Conservation (phyloP, 2,113 vertebrate species). For the Ia io region DNA sequence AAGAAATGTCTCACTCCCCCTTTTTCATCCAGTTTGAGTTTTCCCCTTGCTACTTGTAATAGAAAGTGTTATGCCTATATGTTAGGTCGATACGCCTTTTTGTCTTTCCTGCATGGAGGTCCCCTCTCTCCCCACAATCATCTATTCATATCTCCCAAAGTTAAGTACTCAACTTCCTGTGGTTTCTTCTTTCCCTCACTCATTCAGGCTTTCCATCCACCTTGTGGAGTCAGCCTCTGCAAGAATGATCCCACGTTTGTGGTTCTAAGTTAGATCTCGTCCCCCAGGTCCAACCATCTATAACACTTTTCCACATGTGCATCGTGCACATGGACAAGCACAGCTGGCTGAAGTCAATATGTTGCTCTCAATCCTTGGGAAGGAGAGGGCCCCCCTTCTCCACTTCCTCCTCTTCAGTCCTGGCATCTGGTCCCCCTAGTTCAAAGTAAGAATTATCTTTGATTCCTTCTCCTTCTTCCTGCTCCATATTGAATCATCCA, state of each 20-base stretch:
- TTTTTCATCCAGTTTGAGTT: neutral
- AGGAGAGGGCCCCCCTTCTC: neutral
- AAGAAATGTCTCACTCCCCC: neutral
- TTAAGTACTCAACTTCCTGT: neutral
- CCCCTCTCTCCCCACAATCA: neutral
- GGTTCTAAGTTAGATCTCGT: neutral
- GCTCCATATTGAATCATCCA: neutral
- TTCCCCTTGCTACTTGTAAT: neutral
- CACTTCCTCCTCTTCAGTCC: neutral
- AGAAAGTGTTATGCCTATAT: too few relatives aligned
- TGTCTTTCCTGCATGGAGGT: neutral
- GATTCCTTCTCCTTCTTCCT: neutral
- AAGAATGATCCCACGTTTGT: neutral
- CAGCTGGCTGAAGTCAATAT: neutral
- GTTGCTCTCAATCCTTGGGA: neutral
- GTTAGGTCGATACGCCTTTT: neutral
- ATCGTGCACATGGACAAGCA: fast-evolving
- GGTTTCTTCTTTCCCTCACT: neutral
- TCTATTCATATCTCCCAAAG: neutral
- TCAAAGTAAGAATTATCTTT: slow-evolving; percentile 14
- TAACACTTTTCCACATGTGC: neutral
- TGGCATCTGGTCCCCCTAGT: neutral
- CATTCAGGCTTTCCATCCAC: neutral
- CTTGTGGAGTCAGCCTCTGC: neutral
- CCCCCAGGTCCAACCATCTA: neutral